Evolutionary conservation across 2,797 vertebrate species (phyloP), one percentile per base, ranked within the genome.

Genomic region (Mallotus villosus): DNA sequence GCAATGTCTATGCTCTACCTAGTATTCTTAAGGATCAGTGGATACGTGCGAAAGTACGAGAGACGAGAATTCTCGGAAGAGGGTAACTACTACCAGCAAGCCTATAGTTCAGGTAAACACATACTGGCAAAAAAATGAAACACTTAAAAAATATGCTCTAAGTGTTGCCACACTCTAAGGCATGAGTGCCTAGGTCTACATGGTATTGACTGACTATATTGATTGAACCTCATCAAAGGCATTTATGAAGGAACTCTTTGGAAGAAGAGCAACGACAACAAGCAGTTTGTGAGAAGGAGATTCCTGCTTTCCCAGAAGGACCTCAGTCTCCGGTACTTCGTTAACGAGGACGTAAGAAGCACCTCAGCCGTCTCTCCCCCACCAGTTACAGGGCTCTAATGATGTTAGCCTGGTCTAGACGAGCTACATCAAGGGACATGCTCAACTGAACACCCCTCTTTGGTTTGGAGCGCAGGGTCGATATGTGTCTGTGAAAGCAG

Each of bases 11-110:
- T 55, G 16, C 19, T 55, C 51, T 17, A 3, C 84, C 63, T 82
- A 97, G 96, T 66, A 92, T 96, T 81, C 94, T 97, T 82, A 96
- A 84, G 79, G 93, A 97, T 71, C 95, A 97, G 8, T 97, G 96
- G 96, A 96, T 97, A 81, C 92, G 94, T 75, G 94, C 96, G n/a
- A 68, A 97, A 97, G 82, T 97, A 97, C 67, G 95, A 97, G 77
- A 92, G 94, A 79, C 87, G 81, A 76, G 95, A 97, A 80, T 97
- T 97, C 88, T 91, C 90, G 11, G 91, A 87, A 57, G 90, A 91
- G 70, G 88, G 6, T 67, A 71, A 70, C 53, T 61, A 70, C 58
- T 75, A 78, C 65, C 89, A 87, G 32, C 76, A 80, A 70, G 69
- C 75, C 37, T 88, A 92, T 64, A 82, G n/a, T 27, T 78, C 92